phyloP scores from a whole-genome alignment of 2,888 invertebrate species.

The Nephrotoma appendiculata region DNA sequence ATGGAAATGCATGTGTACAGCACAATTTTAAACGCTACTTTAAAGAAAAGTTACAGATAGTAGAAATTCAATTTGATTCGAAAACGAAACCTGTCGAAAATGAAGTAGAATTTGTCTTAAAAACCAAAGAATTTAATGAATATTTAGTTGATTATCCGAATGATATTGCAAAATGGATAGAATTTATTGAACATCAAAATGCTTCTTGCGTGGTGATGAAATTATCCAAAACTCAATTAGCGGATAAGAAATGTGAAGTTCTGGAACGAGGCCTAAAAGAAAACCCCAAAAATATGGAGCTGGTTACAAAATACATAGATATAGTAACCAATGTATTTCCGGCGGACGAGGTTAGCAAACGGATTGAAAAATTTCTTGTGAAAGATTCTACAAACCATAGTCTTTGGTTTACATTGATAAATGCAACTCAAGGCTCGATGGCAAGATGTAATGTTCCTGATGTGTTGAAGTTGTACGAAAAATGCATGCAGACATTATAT shows the following conservation, averaged over 20 bases:
- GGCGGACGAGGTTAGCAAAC: conserved; percentile 39
- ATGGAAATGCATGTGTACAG: background rate
- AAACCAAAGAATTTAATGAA: conserved; percentile 39
- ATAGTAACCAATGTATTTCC: conserved; percentile 37
- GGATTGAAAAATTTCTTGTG: conserved; percentile 33
- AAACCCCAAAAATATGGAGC: conserved; percentile 37
- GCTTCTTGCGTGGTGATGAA: conserved; percentile 18
- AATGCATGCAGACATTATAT: conserved; percentile 31
- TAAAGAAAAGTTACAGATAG: conserved; percentile 11
- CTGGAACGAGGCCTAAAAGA: conserved; percentile 42
- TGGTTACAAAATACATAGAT: conserved; percentile 32
- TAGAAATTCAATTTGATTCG: conserved; percentile 12
- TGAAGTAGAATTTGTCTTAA: conserved; percentile 35
- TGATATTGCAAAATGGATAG: conserved; percentile 42
- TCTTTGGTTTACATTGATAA: conserved; percentile 27
- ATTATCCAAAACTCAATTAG: conserved; percentile 23
- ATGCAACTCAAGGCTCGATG: conserved; percentile 37
- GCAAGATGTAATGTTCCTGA: conserved; percentile 44
- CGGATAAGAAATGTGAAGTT: conserved; percentile 44
- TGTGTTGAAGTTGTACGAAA: conserved; percentile 40
- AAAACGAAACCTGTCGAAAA: conserved; percentile 13
- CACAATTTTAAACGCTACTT: conserved; percentile 16
- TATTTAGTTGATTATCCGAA: conserved; percentile 35
- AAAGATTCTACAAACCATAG: conserved; percentile 31
- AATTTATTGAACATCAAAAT: conserved; percentile 44